Conservation (phyloP, 2,797 vertebrate genomes). For the Lagodon rhomboides region DNA sequence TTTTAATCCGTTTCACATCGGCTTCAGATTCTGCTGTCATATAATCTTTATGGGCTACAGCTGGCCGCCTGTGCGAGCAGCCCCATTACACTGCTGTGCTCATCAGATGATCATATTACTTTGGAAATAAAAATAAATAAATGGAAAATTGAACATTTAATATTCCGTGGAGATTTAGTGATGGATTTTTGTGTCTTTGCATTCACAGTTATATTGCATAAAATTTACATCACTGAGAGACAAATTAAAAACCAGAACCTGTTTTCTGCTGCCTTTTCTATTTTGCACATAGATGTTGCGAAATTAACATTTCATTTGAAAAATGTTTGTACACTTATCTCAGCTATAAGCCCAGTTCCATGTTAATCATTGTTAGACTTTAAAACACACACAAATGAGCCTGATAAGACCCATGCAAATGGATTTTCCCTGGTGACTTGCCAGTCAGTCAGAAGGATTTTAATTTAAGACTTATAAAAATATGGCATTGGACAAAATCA, state of each 20-base stretch:
- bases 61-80: slow-evolving; percentile 20
- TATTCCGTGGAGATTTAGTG: slow-evolving; percentile 16
- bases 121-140: slow-evolving; percentile 31
- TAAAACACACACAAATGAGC: not conserved
- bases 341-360: not conserved
- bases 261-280: not conserved
- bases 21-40: slow-evolving; percentile 3
- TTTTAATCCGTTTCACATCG: slow-evolving; percentile 12
- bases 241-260: not conserved
- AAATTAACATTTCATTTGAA: not conserved
- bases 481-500: not conserved
- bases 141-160: slow-evolving; percentile 12
- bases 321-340: not conserved
- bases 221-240: not conserved
- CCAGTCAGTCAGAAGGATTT: not conserved
- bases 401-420: too few species aligned
- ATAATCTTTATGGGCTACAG: slow-evolving; percentile 31
- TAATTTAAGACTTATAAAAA: not conserved
- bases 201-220: not conserved
- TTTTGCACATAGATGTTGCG: not conserved
- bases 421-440: too few species aligned
- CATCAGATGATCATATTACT: slow-evolving; percentile 15
- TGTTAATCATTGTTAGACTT: not conserved
- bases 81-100: slow-evolving; percentile 16
- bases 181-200: slow-evolving; percentile 11